Evolutionary conservation across 2,113 vertebrate species (phyloP).

Genomic region (Halcyon malimbica): DNA sequence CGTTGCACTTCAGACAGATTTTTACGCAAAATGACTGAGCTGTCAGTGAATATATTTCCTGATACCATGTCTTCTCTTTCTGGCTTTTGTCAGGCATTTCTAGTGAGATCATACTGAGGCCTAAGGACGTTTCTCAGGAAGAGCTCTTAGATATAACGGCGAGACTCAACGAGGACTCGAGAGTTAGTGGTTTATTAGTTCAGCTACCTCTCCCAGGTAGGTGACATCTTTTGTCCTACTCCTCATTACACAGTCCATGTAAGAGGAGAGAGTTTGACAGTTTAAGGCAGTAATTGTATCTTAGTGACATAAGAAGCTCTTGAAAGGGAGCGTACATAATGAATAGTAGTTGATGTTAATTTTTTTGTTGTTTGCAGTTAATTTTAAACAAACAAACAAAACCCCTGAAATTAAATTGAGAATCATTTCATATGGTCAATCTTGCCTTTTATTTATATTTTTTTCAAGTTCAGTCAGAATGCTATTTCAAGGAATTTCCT

Average conservation of each 20-base stretch:
- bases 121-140: constrained; percentile 86
- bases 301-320: not conserved
- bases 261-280: not conserved
- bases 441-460: not conserved
- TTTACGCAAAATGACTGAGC: not conserved
- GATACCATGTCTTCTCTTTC: not conserved
- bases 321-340: not conserved
- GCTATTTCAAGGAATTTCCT: not conserved
- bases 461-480: not conserved
- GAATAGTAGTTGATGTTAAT: not conserved
- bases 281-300: not conserved
- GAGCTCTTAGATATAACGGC: constrained; percentile 86
- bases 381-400: not conserved
- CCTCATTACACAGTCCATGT: not conserved
- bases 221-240: not conserved
- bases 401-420: not conserved
- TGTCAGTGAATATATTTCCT: not conserved
- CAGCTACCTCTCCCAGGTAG: constrained; percentile 89
- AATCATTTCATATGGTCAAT: not conserved
- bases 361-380: not conserved
- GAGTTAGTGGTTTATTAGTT: constrained; percentile 89
- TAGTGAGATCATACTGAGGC: constrained; percentile 86
- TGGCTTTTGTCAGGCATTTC: constrained; percentile 73
- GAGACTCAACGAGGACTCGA: constrained; percentile 86
- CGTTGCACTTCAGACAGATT: not conserved